Conservation (phyloP, 2,113 vertebrate genomes). For the Stegostoma tigrinum region DNA sequence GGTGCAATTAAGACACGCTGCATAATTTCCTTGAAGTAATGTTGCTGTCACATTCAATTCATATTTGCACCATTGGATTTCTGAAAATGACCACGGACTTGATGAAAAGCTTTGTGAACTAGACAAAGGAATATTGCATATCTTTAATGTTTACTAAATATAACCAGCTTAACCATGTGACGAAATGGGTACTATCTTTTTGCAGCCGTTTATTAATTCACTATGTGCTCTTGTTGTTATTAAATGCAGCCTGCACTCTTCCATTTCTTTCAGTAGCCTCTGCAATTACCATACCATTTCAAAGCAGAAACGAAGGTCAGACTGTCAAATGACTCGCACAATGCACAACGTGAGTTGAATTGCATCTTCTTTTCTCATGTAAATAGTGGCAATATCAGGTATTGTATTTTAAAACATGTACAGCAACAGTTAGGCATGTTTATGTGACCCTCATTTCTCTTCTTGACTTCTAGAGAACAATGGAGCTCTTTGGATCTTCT, state of each 20-base stretch:
- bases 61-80: background rate
- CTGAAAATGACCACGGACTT: background rate
- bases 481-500: constrained; percentile 38
- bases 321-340: constrained; percentile 5
- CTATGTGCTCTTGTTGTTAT: background rate
- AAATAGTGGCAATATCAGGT: constrained; percentile 20
- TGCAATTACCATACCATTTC: constrained; percentile 25
- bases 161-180: background rate
- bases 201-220: constrained; percentile 25
- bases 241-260: constrained; percentile 9
- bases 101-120: background rate
- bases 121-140: background rate
- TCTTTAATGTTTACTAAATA: constrained; percentile 21
- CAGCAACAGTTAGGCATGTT: background rate
- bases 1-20: background rate
- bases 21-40: background rate
- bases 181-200: background rate
- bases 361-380: constrained; percentile 22
- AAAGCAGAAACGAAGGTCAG: constrained; percentile 30
- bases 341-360: background rate
- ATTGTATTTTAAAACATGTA: constrained; percentile 14
- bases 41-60: background rate
- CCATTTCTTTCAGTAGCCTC: background rate
- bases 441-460: constrained; percentile 28
- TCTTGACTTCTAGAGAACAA: constrained; percentile 16